Percentiles rank a stretch among this genome's conserved stretches.
Conservation (phyloP, 2,113 vertebrate species). For the Campylomormyrus numenius region DNA sequence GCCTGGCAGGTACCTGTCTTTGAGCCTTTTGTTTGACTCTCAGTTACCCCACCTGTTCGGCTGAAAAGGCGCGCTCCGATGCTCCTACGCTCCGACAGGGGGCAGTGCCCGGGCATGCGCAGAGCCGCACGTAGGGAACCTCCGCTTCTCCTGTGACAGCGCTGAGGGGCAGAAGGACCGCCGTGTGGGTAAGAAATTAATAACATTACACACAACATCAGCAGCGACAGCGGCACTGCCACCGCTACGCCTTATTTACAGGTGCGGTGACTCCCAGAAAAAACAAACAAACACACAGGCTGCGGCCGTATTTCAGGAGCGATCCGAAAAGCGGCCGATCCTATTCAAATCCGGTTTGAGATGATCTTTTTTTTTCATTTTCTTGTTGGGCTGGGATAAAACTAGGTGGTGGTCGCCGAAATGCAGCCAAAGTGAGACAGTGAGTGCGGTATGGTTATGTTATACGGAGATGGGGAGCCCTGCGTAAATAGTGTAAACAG, state of each 20-base stretch:
- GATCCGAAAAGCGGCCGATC: conserved; percentile 11
- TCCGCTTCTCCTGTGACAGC: conserved; percentile 38
- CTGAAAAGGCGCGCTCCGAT: background rate
- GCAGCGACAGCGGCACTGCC: background rate
- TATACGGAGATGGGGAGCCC: background rate
- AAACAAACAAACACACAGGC: background rate
- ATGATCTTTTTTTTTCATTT: conserved; percentile 33
- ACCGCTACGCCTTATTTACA: conserved; percentile 15
- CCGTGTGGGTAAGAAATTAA: conserved; percentile 41
- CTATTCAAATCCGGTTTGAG: conserved; percentile 33
- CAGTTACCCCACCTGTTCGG: conserved; percentile 25
- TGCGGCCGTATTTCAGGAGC: background rate
- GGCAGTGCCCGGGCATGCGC: conserved; percentile 43
- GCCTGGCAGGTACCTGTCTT: background rate
- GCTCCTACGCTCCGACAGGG: conserved; percentile 33
- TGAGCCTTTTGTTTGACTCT: background rate
- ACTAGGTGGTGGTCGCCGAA: background rate
- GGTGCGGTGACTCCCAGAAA: background rate
- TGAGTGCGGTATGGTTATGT: background rate
- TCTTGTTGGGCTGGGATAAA: conserved; percentile 20
- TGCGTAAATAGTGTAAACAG: background rate
- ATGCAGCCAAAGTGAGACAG: background rate
- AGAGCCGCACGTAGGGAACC: conserved; percentile 21
- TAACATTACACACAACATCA: conserved; percentile 31
- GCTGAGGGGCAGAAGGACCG: conserved; percentile 34